Base-by-base conservation (phyloP, 2,113 vertebrate genomes). In the Erythrolamprus reginae region DNA sequence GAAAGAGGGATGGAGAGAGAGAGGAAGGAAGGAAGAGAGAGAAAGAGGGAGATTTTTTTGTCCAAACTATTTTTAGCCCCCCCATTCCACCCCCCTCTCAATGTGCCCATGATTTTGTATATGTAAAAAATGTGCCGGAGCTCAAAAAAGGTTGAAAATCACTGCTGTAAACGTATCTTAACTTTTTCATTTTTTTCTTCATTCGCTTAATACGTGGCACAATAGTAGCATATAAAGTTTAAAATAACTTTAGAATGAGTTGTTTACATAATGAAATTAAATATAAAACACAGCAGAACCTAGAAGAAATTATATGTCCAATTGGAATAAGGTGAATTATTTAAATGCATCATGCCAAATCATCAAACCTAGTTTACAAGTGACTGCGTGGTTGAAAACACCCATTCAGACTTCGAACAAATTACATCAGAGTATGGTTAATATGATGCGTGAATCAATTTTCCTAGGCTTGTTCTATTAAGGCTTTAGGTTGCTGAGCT, bases 191-290 rank as follows among this genome's bases (percentile, higher is more conserved):
- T 88, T 87, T 88, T 5, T 33, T 53, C 87, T 93, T 91, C 42
- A 70, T 28, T 38, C 93, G 93, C 88, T 87, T 93, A 94, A 90
- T 89, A 91, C 26, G 8, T 91, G 48, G 26, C 47, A 90, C 93
- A 93, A 95, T 86, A 93, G 0, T 53, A 50, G 38, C 88, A 93
- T 92, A 92, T 91, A 26, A 92, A 33, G 5, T 3, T 94, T 95
- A 93, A 92, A 94, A 95, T 90, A 95, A 77, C 84, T 93, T 84
- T 89, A 90, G 84, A 88, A 82, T 93, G 42, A 50, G 24, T 91
- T 93, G 93, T 96, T 94, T 93, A 84, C 85, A 94, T 85, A 93
- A 88, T 55, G 56, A 93, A 93, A 93, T 85, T 88, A 95, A 94
- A 26, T 85, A 93, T 42, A 77, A 56, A 84, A 95, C 38, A 94